Base-by-base conservation (phyloP, 1,140 invertebrate genomes). In the Myzus persicae region DNA sequence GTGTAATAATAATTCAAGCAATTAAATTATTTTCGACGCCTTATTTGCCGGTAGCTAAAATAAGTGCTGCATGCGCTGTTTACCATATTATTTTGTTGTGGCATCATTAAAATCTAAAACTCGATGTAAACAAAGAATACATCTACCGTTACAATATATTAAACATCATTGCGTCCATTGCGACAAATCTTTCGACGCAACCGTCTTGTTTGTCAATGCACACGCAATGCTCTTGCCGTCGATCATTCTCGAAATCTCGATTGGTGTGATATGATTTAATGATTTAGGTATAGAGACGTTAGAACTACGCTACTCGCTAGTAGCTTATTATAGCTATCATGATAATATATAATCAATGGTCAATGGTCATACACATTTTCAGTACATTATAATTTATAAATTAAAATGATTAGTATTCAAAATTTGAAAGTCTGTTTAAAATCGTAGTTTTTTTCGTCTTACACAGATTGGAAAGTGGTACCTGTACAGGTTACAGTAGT, bases 101-200 rank as follows among this genome's bases (percentile, higher is more conserved):
- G n/a, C 59, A n/a, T 76, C n/a, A n/a, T 76, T 76, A 76, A 76
- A 76, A 76, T 76, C n/a, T 36, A 76, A 76, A 76, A 76, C 59
- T 76, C 14, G 14, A 76, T 76, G 59, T 76, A n/a, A 76, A 76
- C 31, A 76, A n/a, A 14, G n/a, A 76, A 76, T 76, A 76, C n/a
- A 31, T 76, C 22, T n/a, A 76, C 59, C 59, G 59, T 76, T 18
- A n/a, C 31, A n/a, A n/a, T n/a, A n/a, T 22, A 22, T 67, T n/a
- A n/a, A 67, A 67, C 59, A 67, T 14, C n/a, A 14, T 76, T 1
- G 4, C 59, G 59, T n/a, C 59, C n/a, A 14, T 76, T 1, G 4
- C 59, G 59, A 76, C 59, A 76, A 76, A 76, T n/a, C 31, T 76
- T 76, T 76, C 59, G 14, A 76, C 5, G 59, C 31, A 5, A n/a